Evolutionary conservation across 2,113 vertebrate species (phyloP).

Genomic region (Glaucomys volans): DNA sequence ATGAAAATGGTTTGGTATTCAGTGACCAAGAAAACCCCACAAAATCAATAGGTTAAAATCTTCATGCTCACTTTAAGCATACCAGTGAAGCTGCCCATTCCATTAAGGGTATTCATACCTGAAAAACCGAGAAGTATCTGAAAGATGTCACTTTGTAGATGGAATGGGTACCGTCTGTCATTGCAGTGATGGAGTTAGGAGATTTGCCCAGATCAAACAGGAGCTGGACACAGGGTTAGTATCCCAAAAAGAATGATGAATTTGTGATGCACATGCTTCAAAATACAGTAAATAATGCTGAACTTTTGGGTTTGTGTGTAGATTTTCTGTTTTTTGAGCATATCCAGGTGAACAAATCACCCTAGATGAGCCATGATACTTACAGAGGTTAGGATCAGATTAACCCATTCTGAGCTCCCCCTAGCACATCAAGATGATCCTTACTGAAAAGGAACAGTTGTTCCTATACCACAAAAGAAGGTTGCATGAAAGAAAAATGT

Average conservation of each 20-base stretch:
- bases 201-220: background rate
- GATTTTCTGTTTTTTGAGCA: background rate
- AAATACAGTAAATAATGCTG: background rate
- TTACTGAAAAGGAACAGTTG: background rate
- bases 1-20: background rate
- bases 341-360: background rate
- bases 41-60: background rate
- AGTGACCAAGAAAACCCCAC: background rate
- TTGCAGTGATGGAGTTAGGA: background rate
- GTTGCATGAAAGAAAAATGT: background rate
- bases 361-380: rapidly evolving
- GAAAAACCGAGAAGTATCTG: background rate
- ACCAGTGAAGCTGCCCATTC: background rate
- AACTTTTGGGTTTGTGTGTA: background rate
- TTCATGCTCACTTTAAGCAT: background rate
- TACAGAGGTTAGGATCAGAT: background rate
- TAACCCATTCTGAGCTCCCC: background rate
- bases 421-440: background rate
- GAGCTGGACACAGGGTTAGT: background rate
- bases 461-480: background rate
- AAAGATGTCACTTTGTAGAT: slow-evolving; percentile 9
- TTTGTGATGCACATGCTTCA: background rate
- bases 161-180: rapidly evolving
- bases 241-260: background rate
- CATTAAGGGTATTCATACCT: background rate